Base-by-base conservation (phyloP, 2,113 vertebrate genomes). In the Prolemur simus region DNA sequence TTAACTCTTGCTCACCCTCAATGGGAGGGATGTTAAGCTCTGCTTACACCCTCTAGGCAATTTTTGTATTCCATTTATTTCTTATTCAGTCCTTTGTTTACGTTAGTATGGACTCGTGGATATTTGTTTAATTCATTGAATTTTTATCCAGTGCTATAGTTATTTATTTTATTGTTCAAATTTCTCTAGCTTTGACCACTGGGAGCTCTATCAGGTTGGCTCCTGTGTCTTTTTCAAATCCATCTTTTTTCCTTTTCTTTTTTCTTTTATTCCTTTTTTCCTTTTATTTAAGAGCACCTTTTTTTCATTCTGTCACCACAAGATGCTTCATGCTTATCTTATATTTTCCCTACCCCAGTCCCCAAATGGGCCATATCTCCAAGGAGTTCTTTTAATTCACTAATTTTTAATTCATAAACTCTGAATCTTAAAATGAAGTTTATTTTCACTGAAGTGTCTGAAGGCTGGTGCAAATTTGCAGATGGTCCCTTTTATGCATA, bases 331-430 rank as follows among this genome's bases (percentile, higher is more conserved):
- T 23, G 32, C n/a, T 86, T 7, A 58, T 64, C 23, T 37, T 54
- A 15, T 84, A 89, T 60, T 96, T 96, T 84, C 11, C 17, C 49
- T 93, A 17, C 15, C 21, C 1, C 21, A 68, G 39, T 47, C 27
- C 39, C 63, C 63, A n/a, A 74, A 73, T 56, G 15, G 73, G 39
- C 42, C 64, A 76, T 23, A 14, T 87, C 74, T 95, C 37, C 34
- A 94, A 81, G 71, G 60, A 91, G 25, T 4, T 54, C 23, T 96
- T n/a, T 78, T 86, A 89, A 87, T 23, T 47, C 29, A 60, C 25
- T 78, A 60, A 60, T 89, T 92, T 94, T 92, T 90, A 94, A 92
- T 82, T 96, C 63, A 90, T 91, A 29, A 78, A 94, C 37, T 97
- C 91, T 91, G 77, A 96, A 81, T 92, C 66, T 95, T 66, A 88